phyloP scores from a whole-genome alignment of 1,140 invertebrate species.

The Eueides isabella region DNA sequence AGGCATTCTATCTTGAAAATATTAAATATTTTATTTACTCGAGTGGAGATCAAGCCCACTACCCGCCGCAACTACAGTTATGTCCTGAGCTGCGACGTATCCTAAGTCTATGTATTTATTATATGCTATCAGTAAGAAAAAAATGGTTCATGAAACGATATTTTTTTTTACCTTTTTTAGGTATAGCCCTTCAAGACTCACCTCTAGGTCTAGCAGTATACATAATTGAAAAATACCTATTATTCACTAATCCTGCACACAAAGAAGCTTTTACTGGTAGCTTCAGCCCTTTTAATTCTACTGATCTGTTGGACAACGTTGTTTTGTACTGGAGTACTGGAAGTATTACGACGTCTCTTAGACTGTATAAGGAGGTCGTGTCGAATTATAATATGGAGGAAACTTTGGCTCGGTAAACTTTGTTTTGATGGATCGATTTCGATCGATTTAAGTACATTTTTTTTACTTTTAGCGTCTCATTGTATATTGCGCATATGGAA shows the following conservation, averaged over 20 bases:
- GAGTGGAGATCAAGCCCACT: too few species aligned
- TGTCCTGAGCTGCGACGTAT: too few species aligned
- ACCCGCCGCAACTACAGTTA: too few species aligned
- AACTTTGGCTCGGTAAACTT: constrained; percentile 63
- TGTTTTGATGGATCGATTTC: constrained; percentile 10
- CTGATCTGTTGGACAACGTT: constrained; percentile 88
- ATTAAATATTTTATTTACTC: too few species aligned
- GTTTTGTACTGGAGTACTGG: constrained; percentile 91
- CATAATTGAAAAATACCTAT: constrained; percentile 89
- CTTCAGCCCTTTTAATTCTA: constrained; percentile 82
- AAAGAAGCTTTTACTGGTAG: constrained; percentile 82
- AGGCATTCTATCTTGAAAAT: too few species aligned
- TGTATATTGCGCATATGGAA: too few species aligned
- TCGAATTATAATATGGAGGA: constrained; percentile 56
- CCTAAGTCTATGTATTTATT: too few species aligned
- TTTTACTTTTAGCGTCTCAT: too few species aligned
- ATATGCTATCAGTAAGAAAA: too few species aligned
- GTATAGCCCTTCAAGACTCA: constrained; percentile 83
- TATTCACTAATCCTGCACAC: constrained; percentile 83
- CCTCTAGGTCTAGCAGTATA: constrained; percentile 88
- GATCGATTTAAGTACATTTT: too few species aligned
- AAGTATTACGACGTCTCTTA: constrained; percentile 85
- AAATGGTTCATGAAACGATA: too few species aligned
- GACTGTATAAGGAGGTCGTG: constrained; percentile 85
- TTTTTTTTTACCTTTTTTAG: constrained; percentile 61